These are phyloP conservation scores for Ormyrus nitidulus DNA, from an alignment of 2,888 invertebrate species.

Conservation along the genomic window DNA sequence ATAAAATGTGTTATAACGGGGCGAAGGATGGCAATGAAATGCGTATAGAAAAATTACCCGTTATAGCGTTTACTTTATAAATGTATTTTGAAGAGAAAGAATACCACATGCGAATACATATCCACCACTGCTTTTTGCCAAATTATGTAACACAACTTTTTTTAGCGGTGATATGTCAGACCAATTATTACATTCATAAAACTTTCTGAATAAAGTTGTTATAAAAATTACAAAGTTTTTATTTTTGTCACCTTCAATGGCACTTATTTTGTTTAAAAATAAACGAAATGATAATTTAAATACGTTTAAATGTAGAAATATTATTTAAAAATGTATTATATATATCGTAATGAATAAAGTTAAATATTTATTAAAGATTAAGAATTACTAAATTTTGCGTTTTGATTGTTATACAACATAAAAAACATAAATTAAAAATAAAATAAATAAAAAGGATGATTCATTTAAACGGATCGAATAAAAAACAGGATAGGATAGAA, in stretches of 20 bases:
- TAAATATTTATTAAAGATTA: no score
- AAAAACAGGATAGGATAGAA: background rate
- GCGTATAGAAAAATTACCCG: no score
- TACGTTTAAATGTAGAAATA: background rate
- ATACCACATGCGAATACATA: conserved; percentile 9
- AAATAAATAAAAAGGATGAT: no score
- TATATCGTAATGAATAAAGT: background rate
- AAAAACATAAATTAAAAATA: no score
- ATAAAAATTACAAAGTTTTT: background rate
- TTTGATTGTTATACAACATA: no score
- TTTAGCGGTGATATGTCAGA: conserved; percentile 10
- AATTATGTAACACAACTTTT: conserved; percentile 1
- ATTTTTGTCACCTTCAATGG: conserved; percentile 12
- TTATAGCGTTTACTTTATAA: conserved; percentile 1
- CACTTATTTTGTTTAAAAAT: conserved; percentile 32
- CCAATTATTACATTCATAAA: conserved; percentile 20
- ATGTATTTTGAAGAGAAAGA: conserved; percentile 8
- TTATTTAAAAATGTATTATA: background rate
- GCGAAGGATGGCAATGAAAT: no score
- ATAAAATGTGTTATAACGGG: conserved; percentile 3
- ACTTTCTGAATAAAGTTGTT: conserved; percentile 39
- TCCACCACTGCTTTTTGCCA: conserved; percentile 8
- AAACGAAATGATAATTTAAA: conserved; percentile 21
- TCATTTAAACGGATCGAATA: no score
- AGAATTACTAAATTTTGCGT: no score